Evolutionary conservation across 2,113 vertebrate genomes (phyloP).

Genomic region (Aldabrachelys gigantea): DNA sequence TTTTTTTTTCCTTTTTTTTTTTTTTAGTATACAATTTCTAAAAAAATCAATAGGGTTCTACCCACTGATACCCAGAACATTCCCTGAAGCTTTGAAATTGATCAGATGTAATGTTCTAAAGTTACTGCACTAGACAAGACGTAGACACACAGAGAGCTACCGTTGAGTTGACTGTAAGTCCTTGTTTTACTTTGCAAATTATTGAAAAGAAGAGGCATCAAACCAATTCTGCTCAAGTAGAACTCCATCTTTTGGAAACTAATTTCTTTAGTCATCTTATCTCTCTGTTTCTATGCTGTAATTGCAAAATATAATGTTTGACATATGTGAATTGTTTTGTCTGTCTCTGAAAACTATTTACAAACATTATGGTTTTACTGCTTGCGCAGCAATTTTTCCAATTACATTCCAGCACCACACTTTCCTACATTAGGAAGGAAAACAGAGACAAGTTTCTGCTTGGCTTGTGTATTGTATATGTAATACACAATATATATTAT

Average conservation of each 20-base stretch:
- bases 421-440: constrained; percentile 46
- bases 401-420: constrained; percentile 1
- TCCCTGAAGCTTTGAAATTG: neutral
- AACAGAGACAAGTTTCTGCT: constrained; percentile 60
- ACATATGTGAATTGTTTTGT: neutral
- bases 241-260: neutral
- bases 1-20: neutral
- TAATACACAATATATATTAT: constrained; percentile 62
- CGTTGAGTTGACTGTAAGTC: neutral
- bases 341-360: neutral
- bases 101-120: rapidly evolving
- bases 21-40: neutral
- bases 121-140: neutral
- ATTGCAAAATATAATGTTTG: neutral
- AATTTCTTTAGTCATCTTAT: neutral
- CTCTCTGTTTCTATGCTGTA: neutral
- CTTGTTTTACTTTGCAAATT: rapidly evolving
- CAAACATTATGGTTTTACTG: neutral
- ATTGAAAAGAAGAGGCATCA: neutral
- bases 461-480: constrained; percentile 18
- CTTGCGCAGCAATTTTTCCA: neutral
- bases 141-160: neutral
- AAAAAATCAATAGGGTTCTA: neutral
- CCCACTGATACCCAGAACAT: neutral
- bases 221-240: neutral